Conservation (phyloP, 2,797 vertebrate species). For the Aldrovandia affinis region DNA sequence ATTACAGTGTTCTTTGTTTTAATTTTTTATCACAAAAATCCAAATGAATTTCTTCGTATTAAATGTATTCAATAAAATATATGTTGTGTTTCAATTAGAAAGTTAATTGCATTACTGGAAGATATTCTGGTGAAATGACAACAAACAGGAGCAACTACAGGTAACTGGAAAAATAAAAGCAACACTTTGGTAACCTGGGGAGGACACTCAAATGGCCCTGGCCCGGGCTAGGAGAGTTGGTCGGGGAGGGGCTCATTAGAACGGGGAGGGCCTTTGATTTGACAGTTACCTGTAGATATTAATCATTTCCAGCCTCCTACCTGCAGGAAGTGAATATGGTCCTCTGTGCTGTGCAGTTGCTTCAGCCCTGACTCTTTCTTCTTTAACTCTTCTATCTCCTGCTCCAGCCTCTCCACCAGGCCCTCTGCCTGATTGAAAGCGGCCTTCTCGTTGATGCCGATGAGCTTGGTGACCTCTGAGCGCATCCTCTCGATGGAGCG, state of each 20-base stretch:
- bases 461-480: constrained; percentile 79
- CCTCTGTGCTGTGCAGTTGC: constrained; percentile 75
- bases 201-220: too few relatives aligned
- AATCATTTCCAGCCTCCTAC: constrained; percentile 39
- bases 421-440: constrained; percentile 77
- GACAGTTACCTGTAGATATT: too few relatives aligned
- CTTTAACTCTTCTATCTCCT: constrained; percentile 82
- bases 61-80: too few relatives aligned
- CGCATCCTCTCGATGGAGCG: constrained; percentile 82
- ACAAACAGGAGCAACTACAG: background rate
- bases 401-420: constrained; percentile 80
- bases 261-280: too few relatives aligned
- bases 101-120: too few relatives aligned
- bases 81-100: background rate
- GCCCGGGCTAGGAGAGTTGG: too few relatives aligned
- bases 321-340: constrained; percentile 79
- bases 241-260: too few relatives aligned
- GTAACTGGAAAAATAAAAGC: too few relatives aligned
- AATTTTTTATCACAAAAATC: background rate
- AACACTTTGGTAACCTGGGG: too few relatives aligned
- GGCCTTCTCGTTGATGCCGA: constrained; percentile 80
- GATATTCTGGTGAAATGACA: background rate
- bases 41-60: background rate
- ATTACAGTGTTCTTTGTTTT: background rate
- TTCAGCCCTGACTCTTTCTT: constrained; percentile 73